Base-by-base conservation (phyloP, 2,888 invertebrate genomes). In the Folsomia candida region DNA sequence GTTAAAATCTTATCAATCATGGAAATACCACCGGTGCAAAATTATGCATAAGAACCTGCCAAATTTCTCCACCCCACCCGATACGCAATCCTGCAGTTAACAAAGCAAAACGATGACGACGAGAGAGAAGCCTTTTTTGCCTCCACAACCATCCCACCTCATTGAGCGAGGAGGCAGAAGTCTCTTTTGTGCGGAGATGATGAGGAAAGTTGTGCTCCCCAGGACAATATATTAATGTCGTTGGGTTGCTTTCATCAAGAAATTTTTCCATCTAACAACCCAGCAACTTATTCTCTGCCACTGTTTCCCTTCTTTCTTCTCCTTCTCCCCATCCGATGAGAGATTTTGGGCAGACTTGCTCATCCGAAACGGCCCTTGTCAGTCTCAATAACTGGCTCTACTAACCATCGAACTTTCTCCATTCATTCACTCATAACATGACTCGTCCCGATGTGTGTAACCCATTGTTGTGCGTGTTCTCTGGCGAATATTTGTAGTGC, bases 111-210 rank as follows among this genome's bases (percentile, higher is more conserved):
- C n/a, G n/a, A n/a, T n/a, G n/a, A n/a, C n/a, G n/a, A n/a, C n/a
- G n/a, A n/a, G n/a, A n/a, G n/a, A n/a, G n/a, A n/a, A n/a, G n/a
- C n/a, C n/a, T n/a, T n/a, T n/a, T n/a, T 77, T 91, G 94, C 62
- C 91, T 85, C 4, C 89, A 89, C 73, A 91, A 83, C 83, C 93
- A 93, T 84, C 93, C 93, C 84, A 92, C 91, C 79, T 91, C 89
- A 71, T 92, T 91, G 71, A 91, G 91, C 83, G 91, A 92, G 85
- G 91, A 92, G 84, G 93, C 92, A 67, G 92, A 91, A 86, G 92
- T 92, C 84, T 92, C 92, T 84, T 93, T 94, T 93, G 86, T n/a
- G 4, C 73, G 84, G 83, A 75, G 72, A 74, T 65, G 28, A 18
- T 69, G 20, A 54, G 54, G 54, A 54, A 54, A 54, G 54, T 54